Percentiles rank a stretch among this genome's conserved stretches.
Evolutionary conservation across 2,797 vertebrate genomes (phyloP).

Genomic region (Hephaestus fuliginosus): DNA sequence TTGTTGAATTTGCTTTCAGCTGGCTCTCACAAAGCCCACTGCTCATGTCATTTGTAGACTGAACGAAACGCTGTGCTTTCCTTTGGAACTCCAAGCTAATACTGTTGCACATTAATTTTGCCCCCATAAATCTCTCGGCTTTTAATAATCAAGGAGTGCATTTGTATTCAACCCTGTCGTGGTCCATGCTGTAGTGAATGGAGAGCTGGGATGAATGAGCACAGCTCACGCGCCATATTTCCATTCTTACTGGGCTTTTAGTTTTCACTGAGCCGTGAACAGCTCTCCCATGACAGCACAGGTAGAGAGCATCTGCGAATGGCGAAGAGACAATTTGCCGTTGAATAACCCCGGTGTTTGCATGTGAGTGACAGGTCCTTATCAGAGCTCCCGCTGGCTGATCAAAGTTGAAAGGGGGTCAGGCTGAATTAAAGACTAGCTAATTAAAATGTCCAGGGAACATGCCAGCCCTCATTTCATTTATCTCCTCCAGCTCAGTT

Average conservation of each 20-base stretch:
- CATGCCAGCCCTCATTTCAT: slow-evolving; percentile 70
- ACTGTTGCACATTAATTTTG: slow-evolving; percentile 39
- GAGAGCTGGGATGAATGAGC: slow-evolving; percentile 56
- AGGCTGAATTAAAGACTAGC: slow-evolving; percentile 86
- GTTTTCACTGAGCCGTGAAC: slow-evolving; percentile 67
- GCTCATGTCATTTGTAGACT: slow-evolving; percentile 14
- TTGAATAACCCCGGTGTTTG: slow-evolving; percentile 67
- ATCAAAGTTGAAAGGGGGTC: slow-evolving; percentile 86
- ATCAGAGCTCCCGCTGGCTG: slow-evolving; percentile 76
- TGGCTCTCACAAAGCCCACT: slow-evolving; percentile 13
- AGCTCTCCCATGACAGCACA: slow-evolving; percentile 54
- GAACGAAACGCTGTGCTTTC: slow-evolving; percentile 24
- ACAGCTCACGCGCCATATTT: slow-evolving; percentile 56
- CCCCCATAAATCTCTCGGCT: slow-evolving; percentile 32
- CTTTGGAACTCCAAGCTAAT: slow-evolving; percentile 18
- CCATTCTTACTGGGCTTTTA: slow-evolving; percentile 63
- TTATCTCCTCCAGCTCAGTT: slow-evolving; percentile 72
- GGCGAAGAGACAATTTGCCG: slow-evolving; percentile 65
- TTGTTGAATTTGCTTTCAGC: slow-evolving; percentile 1
- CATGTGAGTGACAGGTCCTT: slow-evolving; percentile 82
- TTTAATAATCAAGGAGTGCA: slow-evolving; percentile 43
- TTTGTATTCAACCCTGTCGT: slow-evolving; percentile 56
- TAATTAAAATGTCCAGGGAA: slow-evolving; percentile 88
- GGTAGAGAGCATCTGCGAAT: slow-evolving; percentile 58
- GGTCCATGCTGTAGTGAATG: slow-evolving; percentile 33